Evolutionary conservation across 2,113 vertebrate genomes (phyloP).

Genomic region (Ovis canadensis): DNA sequence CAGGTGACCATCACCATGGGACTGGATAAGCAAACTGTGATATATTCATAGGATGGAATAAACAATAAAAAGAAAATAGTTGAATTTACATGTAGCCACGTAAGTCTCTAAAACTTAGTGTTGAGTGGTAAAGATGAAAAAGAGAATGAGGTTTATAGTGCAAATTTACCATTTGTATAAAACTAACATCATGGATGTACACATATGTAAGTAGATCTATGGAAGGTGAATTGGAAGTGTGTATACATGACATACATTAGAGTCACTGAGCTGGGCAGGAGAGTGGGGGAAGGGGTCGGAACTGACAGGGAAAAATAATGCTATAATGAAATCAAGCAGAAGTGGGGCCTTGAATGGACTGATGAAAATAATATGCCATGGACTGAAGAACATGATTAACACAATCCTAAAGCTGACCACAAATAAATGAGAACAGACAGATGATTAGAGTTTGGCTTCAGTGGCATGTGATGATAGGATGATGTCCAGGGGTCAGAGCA

Average conservation of each 20-base stretch:
- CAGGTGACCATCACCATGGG: neutral
- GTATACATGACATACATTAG: neutral
- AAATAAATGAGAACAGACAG: neutral
- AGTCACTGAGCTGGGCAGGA: neutral
- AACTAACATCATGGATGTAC: neutral
- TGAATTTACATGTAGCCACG: constrained; percentile 2
- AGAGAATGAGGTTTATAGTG: neutral
- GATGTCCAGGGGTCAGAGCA: neutral
- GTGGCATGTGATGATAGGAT: neutral
- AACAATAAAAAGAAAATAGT: neutral
- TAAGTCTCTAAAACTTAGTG: neutral
- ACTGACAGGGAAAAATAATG: neutral
- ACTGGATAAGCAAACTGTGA: neutral
- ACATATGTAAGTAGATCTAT: neutral
- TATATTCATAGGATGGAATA: neutral
- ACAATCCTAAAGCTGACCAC: neutral
- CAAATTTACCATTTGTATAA: neutral
- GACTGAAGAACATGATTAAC: neutral
- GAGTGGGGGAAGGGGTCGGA: neutral
- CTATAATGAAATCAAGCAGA: neutral
- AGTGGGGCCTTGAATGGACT: neutral
- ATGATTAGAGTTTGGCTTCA: neutral
- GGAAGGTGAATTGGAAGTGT: neutral
- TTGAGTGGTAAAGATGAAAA: neutral
- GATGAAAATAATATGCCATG: neutral